phyloP scores from a whole-genome alignment of 2,113 vertebrate genomes.

The Rafetus swinhoei region DNA sequence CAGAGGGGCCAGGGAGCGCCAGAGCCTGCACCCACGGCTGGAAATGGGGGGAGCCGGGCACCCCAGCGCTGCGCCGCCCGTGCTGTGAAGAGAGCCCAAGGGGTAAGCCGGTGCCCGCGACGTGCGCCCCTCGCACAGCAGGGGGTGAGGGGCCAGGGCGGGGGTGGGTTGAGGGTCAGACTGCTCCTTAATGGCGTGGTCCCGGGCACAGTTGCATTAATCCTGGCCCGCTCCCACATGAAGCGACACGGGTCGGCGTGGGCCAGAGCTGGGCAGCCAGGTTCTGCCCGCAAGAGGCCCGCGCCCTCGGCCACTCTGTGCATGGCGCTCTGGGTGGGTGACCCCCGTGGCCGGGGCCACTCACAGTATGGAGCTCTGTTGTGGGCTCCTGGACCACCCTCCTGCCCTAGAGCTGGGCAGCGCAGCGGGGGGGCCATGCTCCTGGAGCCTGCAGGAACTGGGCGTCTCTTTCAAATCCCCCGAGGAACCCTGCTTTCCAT shows the following conservation, averaged over 20 bases:
- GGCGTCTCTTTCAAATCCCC: background rate
- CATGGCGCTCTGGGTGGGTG: background rate
- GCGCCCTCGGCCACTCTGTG: background rate
- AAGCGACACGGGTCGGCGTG: background rate
- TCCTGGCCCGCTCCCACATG: background rate
- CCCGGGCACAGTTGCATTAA: background rate
- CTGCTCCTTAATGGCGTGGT: no score
- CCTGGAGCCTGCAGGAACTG: background rate
- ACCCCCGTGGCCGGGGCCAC: background rate
- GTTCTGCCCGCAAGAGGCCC: background rate
- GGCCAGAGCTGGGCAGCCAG: background rate
- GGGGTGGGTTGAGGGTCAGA: no score
- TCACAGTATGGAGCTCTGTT: no score
- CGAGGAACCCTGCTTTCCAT: no score
- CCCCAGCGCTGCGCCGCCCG: no score
- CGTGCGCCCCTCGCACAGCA: rapidly evolving
- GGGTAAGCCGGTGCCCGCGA: background rate
- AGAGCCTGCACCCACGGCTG: background rate
- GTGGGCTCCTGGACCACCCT: background rate
- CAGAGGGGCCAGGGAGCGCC: background rate
- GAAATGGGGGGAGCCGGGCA: background rate
- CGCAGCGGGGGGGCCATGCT: background rate
- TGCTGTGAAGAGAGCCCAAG: background rate
- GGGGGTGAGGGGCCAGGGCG: no score
- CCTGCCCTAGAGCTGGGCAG: background rate